phyloP scores from a whole-genome alignment of 2,113 vertebrate species.

The Odontesthes bonariensis region DNA sequence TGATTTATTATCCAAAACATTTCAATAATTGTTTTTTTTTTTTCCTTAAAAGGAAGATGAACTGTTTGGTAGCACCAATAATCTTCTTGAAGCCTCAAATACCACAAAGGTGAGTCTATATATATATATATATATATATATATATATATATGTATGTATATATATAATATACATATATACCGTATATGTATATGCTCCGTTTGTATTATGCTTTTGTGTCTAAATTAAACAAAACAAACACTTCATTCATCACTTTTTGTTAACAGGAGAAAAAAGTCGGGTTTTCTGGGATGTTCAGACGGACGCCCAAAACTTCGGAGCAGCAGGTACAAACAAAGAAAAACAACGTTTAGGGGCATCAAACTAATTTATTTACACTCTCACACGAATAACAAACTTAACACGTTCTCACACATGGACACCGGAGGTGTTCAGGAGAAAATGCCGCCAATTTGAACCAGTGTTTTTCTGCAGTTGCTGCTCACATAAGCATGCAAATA shows the following conservation, averaged over 20 bases:
- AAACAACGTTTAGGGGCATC: too few relatives aligned
- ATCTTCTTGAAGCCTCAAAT: slow-evolving; percentile 39
- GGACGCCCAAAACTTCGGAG: slow-evolving; percentile 60
- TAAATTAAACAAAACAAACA: not conserved
- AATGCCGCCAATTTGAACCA: too few relatives aligned
- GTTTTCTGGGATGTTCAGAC: slow-evolving; percentile 58
- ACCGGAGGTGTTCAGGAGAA: too few relatives aligned
- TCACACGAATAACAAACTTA: not conserved
- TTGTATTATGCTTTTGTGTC: not conserved
- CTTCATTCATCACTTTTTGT: not conserved
- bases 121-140: too few relatives aligned
- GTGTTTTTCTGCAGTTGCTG: too few relatives aligned
- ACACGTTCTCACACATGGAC: too few relatives aligned
- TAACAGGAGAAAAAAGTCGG: slow-evolving; percentile 64
- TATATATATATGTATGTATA: too few relatives aligned
- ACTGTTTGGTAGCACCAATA: slow-evolving; percentile 33
- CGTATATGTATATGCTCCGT: not conserved
- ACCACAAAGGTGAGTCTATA: slow-evolving; percentile 52
- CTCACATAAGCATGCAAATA: too few relatives aligned
- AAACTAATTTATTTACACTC: not conserved
- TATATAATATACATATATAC: too few relatives aligned
- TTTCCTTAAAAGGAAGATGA: slow-evolving; percentile 43
- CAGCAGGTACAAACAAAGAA: slow-evolving; percentile 50
- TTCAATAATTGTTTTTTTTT: not conserved
- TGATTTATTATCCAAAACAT: not conserved